These are phyloP conservation scores for Panagrolaimus sp. DNA, from an alignment of 1,140 invertebrate species.

Conservation along the genomic window DNA sequence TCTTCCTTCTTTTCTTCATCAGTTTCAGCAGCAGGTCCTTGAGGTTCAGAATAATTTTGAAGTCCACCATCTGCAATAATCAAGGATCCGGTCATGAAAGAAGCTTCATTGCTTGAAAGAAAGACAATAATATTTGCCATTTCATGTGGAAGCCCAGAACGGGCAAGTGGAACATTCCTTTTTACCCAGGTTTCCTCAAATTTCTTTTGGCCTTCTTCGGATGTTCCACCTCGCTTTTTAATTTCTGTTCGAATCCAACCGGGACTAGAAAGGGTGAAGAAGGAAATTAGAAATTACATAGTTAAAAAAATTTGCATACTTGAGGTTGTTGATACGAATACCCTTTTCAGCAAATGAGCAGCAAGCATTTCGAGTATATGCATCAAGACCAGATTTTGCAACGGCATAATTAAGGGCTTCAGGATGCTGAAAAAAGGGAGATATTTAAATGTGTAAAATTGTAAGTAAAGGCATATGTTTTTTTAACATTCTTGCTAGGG, in stretches of 20 bases:
- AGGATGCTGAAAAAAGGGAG: too few species aligned
- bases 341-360: conserved; percentile 72
- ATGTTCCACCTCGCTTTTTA: background rate
- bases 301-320: conserved; percentile 15
- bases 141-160: conserved; percentile 4
- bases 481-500: too few species aligned
- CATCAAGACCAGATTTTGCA: conserved; percentile 81
- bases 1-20: background rate
- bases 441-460: conserved; percentile 16
- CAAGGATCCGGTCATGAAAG: background rate
- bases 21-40: background rate
- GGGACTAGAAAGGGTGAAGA: conserved; percentile 63
- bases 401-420: conserved; percentile 67
- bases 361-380: conserved; percentile 74
- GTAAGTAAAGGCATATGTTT: too few species aligned
- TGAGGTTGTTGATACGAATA: conserved; percentile 71
- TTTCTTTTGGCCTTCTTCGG: conserved; percentile 2
- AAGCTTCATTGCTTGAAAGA: background rate
- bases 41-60: background rate
- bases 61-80: conserved; percentile 4
- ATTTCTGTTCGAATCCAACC: conserved; percentile 52
- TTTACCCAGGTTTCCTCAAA: background rate
- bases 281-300: conserved; percentile 2
- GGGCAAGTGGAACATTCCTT: background rate
- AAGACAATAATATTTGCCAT: background rate